These are phyloP conservation scores for Eupithecia subfuscata DNA, from an alignment of 2,888 invertebrate genomes.

Conservation along the genomic window DNA sequence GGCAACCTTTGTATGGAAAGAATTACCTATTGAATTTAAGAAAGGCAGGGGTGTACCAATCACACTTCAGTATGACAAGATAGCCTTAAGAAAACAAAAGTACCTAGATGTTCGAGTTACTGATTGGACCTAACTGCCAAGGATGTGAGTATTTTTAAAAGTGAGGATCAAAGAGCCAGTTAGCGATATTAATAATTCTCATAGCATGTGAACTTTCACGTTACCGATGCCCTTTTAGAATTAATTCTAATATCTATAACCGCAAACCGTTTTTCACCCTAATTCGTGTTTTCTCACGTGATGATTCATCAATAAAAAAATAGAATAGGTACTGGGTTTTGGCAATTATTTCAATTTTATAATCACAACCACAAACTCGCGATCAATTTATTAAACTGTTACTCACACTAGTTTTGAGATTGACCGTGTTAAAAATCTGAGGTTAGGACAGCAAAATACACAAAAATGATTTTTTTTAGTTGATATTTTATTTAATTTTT, in stretches of 20 bases:
- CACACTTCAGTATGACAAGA: too few relatives aligned
- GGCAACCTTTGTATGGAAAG: too few relatives aligned
- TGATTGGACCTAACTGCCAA: not conserved
- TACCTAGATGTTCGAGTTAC: too few relatives aligned
- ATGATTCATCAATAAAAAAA: constrained; percentile 31
- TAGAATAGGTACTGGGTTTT: not conserved
- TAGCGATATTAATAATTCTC: not conserved
- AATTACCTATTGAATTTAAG: too few relatives aligned
- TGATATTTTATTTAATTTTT: too few relatives aligned
- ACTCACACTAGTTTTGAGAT: not conserved
- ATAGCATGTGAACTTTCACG: constrained; percentile 3
- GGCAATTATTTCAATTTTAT: constrained; percentile 3
- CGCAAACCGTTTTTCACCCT: constrained; percentile 56
- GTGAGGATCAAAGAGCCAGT: not conserved
- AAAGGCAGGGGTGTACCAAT: too few relatives aligned
- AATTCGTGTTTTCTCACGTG: constrained; percentile 50
- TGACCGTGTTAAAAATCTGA: not conserved
- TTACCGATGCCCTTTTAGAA: constrained; percentile 19
- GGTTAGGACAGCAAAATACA: not conserved
- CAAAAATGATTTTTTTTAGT: too few relatives aligned
- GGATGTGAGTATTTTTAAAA: not conserved
- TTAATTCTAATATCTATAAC: constrained; percentile 36
- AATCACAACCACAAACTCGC: not conserved
- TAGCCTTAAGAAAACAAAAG: too few relatives aligned
- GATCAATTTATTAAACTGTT: not conserved